phyloP scores from a whole-genome alignment of 64 coral and sea anemone species.

The Dendrophyllia cribrosa region DNA sequence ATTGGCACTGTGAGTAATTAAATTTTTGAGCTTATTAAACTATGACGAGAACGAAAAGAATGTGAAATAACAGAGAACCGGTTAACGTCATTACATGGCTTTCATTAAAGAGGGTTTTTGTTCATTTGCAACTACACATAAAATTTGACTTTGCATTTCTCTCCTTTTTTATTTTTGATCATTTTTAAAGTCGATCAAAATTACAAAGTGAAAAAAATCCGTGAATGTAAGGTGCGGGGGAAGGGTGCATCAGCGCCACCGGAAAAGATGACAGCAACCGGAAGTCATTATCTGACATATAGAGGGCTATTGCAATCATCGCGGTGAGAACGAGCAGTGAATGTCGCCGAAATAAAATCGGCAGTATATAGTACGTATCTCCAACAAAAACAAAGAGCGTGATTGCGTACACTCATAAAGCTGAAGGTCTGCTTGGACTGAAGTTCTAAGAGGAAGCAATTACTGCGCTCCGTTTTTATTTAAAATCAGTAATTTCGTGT shows the following conservation, averaged over 20 bases:
- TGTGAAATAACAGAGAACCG: background rate
- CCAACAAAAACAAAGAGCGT: conserved; percentile 38
- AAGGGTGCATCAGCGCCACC: background rate
- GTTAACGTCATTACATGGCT: too few relatives aligned
- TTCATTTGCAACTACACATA: too few relatives aligned
- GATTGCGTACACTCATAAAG: conserved; percentile 8
- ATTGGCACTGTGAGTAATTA: too few relatives aligned
- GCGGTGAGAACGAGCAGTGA: background rate
- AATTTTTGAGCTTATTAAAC: background rate
- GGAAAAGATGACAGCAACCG: conserved; percentile 13
- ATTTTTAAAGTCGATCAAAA: background rate
- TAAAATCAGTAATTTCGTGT: background rate
- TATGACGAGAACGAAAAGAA: background rate
- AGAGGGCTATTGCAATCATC: conserved; percentile 6
- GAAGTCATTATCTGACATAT: conserved; percentile 39
- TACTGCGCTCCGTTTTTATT: background rate
- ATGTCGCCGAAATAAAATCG: background rate
- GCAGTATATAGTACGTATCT: background rate
- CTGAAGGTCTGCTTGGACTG: background rate
- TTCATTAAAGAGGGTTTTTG: too few relatives aligned
- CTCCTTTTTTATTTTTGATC: too few relatives aligned
- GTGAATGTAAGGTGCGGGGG: background rate
- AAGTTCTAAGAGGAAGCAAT: background rate
- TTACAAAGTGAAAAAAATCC: background rate
- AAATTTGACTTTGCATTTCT: too few relatives aligned